Conservation (phyloP, 1,140 invertebrate species). For the Saccostrea cuccullata region DNA sequence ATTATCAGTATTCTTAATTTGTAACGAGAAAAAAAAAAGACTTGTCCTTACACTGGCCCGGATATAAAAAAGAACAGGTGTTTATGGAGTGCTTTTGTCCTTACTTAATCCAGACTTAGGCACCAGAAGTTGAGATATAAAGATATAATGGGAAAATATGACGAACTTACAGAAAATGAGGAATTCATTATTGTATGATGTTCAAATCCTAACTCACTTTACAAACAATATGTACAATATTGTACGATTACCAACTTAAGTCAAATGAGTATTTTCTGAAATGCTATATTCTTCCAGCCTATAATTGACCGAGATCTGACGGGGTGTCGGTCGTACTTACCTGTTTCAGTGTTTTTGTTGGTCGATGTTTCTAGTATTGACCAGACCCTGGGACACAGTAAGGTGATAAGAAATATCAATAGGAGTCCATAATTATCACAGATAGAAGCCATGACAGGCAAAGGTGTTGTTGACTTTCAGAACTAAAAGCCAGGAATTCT, state of each 20-base stretch:
- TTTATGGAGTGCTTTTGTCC: neutral
- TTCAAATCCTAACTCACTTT: too few relatives aligned
- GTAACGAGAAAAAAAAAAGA: neutral
- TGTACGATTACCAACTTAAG: too few relatives aligned
- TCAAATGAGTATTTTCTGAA: too few relatives aligned
- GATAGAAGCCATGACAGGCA: neutral
- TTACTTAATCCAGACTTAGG: too few relatives aligned
- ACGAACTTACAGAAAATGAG: too few relatives aligned
- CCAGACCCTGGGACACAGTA: neutral
- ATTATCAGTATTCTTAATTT: neutral
- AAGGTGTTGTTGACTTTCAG: neutral
- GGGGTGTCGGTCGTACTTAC: neutral
- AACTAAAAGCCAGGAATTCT: neutral
- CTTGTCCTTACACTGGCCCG: neutral
- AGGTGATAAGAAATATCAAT: neutral
- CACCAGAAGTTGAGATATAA: too few relatives aligned
- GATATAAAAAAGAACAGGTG: neutral
- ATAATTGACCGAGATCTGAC: neutral
- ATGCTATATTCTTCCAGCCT: too few relatives aligned
- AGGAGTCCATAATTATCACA: constrained; percentile 21
- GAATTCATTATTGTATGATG: too few relatives aligned
- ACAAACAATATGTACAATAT: too few relatives aligned
- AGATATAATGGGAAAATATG: too few relatives aligned
- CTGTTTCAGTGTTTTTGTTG: neutral
- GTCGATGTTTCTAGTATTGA: neutral